Evolutionary conservation across 2,113 vertebrate genomes (phyloP).

Genomic region (Ophthalmolycus amberensis): DNA sequence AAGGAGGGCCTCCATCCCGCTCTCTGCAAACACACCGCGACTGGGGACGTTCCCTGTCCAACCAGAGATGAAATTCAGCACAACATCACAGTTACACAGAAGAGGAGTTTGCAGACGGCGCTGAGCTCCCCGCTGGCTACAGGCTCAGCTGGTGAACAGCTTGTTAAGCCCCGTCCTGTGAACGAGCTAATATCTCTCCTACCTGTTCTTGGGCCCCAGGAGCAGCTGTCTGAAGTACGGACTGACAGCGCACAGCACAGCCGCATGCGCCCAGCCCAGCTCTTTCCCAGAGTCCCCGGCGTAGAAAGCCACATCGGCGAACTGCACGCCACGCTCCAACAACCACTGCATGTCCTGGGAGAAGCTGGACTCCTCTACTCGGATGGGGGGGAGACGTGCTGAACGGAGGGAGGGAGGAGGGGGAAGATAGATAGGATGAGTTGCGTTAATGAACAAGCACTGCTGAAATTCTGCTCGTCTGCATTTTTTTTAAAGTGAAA

Average conservation of each 20-base stretch:
- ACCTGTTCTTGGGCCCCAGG: constrained; percentile 84
- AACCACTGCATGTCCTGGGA: constrained; percentile 91
- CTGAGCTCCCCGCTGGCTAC: constrained; percentile 11
- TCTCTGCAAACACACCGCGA: constrained; percentile 82
- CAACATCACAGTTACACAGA: constrained; percentile 13
- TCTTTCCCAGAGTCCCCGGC: constrained; percentile 86
- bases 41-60: constrained; percentile 69
- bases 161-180: constrained; percentile 1
- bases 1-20: constrained; percentile 77
- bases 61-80: constrained; percentile 49
- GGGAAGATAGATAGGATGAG: background rate
- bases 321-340: constrained; percentile 90
- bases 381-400: constrained; percentile 93
- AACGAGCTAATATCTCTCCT: constrained; percentile 17
- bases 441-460: constrained; percentile 3
- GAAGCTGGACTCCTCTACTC: constrained; percentile 91
- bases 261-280: constrained; percentile 90
- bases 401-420: background rate
- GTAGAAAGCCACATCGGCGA: constrained; percentile 92
- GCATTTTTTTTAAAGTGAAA: background rate
- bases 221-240: constrained; percentile 94
- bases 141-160: constrained; percentile 17
- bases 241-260: constrained; percentile 92
- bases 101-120: background rate
- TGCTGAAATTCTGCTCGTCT: constrained; percentile 1